A percentile compares a stretch with the other conserved stretches of the same genome.
phyloP scores from a whole-genome alignment of 92 coral and sea anemone genomes.

The Pocillopora meandrina region DNA sequence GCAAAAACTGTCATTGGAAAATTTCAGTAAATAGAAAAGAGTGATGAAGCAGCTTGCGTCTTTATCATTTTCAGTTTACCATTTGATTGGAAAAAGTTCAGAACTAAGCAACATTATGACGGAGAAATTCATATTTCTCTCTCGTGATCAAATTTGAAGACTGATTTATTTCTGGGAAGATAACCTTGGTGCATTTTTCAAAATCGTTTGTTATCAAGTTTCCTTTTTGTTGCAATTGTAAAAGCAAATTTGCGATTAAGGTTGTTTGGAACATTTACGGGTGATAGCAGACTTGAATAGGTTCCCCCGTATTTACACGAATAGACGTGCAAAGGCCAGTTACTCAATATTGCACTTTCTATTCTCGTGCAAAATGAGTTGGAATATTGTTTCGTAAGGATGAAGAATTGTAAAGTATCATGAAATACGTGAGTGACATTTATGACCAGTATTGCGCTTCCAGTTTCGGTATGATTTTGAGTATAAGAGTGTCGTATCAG shows the following conservation, averaged over 20 bases:
- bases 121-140: background rate
- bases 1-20: background rate
- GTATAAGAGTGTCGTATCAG: background rate
- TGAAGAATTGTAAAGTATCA: too few relatives aligned
- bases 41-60: background rate
- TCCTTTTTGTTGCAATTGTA: too few relatives aligned
- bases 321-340: background rate
- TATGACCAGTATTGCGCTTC: background rate
- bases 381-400: too few relatives aligned
- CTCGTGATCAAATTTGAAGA: background rate
- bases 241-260: too few relatives aligned
- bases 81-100: background rate
- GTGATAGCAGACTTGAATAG: too few relatives aligned
- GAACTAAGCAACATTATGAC: background rate
- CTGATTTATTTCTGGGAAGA: too few relatives aligned
- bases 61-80: background rate
- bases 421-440: too few relatives aligned
- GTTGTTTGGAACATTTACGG: too few relatives aligned
- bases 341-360: too few relatives aligned
- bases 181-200: too few relatives aligned
- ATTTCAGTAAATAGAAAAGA: background rate
- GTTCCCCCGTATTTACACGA: background rate
- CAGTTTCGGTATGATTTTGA: background rate
- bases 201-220: too few relatives aligned
- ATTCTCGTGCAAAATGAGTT: too few relatives aligned